Conservation (phyloP, 2,888 invertebrate genomes). For the Pachliopta kotzebuea region DNA sequence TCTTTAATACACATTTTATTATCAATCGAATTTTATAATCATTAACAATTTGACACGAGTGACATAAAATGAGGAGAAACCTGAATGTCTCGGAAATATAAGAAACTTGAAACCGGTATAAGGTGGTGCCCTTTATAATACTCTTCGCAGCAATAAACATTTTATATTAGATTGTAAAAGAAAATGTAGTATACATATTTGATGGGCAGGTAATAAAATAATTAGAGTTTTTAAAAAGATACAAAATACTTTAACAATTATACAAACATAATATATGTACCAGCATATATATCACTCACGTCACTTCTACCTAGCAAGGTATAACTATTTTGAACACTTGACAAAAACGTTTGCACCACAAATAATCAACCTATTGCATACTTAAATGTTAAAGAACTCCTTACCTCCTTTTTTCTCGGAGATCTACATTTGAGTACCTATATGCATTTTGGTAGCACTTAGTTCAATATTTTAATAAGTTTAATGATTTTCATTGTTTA, state of each 20-base stretch:
- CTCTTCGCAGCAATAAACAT: no score
- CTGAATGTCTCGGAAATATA: conserved; percentile 1
- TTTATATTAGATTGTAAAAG: no score
- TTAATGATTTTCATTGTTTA: not conserved
- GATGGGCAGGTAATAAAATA: no score
- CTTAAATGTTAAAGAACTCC: not conserved
- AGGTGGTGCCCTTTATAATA: not conserved
- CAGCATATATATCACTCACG: no score
- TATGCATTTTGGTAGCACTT: no score
- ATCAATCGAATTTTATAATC: no score
- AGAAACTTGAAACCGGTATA: not conserved
- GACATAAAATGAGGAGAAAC: not conserved
- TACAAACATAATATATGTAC: not conserved
- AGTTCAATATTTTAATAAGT: not conserved
- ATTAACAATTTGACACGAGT: not conserved
- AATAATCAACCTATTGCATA: not conserved
- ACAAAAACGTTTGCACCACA: not conserved
- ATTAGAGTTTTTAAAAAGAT: no score
- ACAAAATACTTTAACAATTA: not conserved
- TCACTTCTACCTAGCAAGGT: no score
- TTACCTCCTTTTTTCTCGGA: no score
- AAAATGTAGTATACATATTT: not conserved
- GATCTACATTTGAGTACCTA: no score
- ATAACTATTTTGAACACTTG: no score
- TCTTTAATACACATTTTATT: no score